Evolutionary conservation across 2,113 vertebrate genomes (phyloP), one percentile per base, ranked within the genome.

Genomic region (Indicator maculatus): DNA sequence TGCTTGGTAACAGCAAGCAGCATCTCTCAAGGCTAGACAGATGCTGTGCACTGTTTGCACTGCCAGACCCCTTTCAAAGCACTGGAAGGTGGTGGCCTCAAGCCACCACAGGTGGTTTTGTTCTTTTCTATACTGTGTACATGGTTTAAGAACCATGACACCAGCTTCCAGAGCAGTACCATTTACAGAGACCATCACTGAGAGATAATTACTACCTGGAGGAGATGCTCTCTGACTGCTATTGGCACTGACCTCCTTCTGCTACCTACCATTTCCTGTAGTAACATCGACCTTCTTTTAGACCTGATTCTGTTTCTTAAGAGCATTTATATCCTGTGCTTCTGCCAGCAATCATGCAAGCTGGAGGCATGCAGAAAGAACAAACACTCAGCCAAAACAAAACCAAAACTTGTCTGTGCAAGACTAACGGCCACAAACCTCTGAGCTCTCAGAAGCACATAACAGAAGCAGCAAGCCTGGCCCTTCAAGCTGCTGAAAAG

Each of bases 201-300:
- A 78, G 36, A 0, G 1, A 28, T 19, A 47, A 63, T 44, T 1
- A 0, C 61, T 56, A 1, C 27, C 50, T 58, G 63, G 56, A 80
- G 63, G 56, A 80, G 13, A 38, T 44, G 36, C 41, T 5, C 53
- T 72, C 45, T 15, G 31, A 31, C 31, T 70, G 27, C 58, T 33
- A 6, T 44, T 60, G 26, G 11, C 30, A n/a, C 60, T 36, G 39
- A 36, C 13, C 53, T 80, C 38, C 69, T 72, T 6, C 53, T 83
- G 47, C 31, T 72, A 21, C 53, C 45, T 56, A 67, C 21, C 60
- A 26, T 17, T 15, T 17, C 55, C 17, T 21, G 19, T 47, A 36
- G 17, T 47, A 47, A 36, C 15, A 55, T 1, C 58, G 30, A 61
- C n/a, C 61, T 50, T 60, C 28, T 81, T 82, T 58, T 30, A 67